Evolutionary conservation across 2,113 vertebrate species (phyloP).

Genomic region (Mellivora capensis): DNA sequence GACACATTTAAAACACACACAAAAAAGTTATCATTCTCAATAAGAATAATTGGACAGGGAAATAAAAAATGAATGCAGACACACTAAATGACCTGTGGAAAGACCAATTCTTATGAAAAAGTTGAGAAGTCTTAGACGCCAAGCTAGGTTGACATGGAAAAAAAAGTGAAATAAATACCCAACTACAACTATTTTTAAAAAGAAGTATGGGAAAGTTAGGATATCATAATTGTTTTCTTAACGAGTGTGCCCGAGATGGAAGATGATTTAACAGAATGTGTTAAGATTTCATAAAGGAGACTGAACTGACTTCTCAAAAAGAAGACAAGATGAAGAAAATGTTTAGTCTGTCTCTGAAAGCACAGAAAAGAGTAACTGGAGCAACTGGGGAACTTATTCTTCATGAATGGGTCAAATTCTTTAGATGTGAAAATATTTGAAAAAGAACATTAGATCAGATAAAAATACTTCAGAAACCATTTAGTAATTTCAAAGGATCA

Average conservation of each 20-base stretch:
- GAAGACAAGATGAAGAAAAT: neutral
- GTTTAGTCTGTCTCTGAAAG: neutral
- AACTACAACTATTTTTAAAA: neutral
- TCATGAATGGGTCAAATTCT: neutral
- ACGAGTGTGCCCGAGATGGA: neutral
- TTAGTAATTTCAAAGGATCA: neutral
- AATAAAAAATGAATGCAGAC: neutral
- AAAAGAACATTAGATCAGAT: neutral
- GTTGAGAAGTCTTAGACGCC: neutral
- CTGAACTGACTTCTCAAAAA: neutral
- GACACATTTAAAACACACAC: neutral
- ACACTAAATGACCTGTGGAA: neutral
- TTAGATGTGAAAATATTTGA: neutral
- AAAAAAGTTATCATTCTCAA: neutral
- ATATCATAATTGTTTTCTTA: neutral
- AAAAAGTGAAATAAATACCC: neutral
- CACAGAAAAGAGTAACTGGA: neutral
- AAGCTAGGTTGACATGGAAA: neutral
- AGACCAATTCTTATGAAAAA: neutral
- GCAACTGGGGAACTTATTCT: neutral
- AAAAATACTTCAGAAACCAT: neutral
- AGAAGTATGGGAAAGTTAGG: neutral
- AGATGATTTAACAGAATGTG: neutral
- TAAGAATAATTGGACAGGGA: neutral
- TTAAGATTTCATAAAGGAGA: neutral